Base-by-base conservation (phyloP, 2,113 vertebrate genomes). In the Aspidoscelis tigris region DNA sequence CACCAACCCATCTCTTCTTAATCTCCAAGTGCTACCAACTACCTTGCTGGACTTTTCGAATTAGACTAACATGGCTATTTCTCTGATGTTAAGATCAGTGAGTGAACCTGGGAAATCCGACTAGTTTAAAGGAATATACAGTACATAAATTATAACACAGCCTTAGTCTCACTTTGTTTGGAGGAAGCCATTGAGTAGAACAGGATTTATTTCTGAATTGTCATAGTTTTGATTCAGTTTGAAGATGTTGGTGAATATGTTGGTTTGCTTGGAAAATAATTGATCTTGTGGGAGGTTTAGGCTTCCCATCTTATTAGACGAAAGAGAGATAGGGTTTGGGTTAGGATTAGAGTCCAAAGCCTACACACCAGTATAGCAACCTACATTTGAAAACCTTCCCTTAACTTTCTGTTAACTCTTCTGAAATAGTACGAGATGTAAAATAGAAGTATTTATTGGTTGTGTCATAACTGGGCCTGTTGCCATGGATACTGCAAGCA, bases 191-290 rank as follows among this genome's bases (percentile, higher is more conserved):
- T 9, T 50, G 47, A 50, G 47, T 9, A 50, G 47, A 50, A 50
- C 8, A 9, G 47, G 33, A 33, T 33, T 33, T 33, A 33, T 33
- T 33, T 33, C 33, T 33, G 33, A 33, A 33, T 33, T 33, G 33
- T 33, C 33, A 33, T 50, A 50, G 8, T 50, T 50, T 6, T 5
- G 47, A 50, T 50, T 50, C 8, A 50, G 8, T 9, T 50, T 5
- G 83, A 53, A 47, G 85, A 47, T 80, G 24, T 43, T 88, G 81
- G 44, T 83, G 90, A 91, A 81, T 88, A 66, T 22, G 87, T 79
- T 81, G 86, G 88, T 89, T 89, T 91, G 75, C 70, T 43, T 10
- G 68, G 66, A 83, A 18, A 21, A 22, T 76, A 33, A 44, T 26
- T 39, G 61, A 76, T 50, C 14, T 76, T 66, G 33, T 16, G 20